phyloP scores from a whole-genome alignment of 1,140 invertebrate species.

The Branchinecta lynchi region DNA sequence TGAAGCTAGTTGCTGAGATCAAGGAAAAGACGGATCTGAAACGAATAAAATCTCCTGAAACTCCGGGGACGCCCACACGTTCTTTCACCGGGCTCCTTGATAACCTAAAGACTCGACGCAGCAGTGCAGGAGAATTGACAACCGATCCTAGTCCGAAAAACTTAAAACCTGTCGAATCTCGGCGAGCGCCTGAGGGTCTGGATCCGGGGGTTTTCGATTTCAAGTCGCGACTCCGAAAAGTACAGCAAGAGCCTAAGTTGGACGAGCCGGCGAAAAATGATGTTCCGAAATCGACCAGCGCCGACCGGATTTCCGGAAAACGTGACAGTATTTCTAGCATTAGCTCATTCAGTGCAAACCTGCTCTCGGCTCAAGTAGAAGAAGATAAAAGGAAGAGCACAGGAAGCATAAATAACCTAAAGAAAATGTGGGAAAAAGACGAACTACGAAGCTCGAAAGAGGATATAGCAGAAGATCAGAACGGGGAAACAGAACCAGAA shows the following conservation, averaged over 20 bases:
- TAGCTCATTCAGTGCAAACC: neutral
- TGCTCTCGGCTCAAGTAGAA: slow-evolving; percentile 31
- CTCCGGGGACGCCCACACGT: neutral
- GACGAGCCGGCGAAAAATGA: slow-evolving; percentile 16
- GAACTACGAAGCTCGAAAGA: slow-evolving; percentile 27
- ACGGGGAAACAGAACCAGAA: slow-evolving; percentile 24
- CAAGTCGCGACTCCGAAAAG: slow-evolving; percentile 65
- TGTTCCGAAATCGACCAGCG: slow-evolving; percentile 16
- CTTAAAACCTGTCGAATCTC: slow-evolving; percentile 11
- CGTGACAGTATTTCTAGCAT: neutral
- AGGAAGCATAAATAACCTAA: slow-evolving; percentile 78
- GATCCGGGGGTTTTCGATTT: slow-evolving; percentile 40
- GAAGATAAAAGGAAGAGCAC: slow-evolving; percentile 79
- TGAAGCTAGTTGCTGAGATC: slow-evolving; percentile 62
- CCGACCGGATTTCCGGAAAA: slow-evolving; percentile 9
- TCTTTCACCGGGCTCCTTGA: neutral
- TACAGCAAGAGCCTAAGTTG: slow-evolving; percentile 35
- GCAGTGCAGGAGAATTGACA: neutral
- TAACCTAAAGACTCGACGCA: slow-evolving; percentile 2
- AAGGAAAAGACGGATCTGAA: slow-evolving; percentile 48
- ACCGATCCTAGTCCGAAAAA: neutral
- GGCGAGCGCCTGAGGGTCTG: neutral
- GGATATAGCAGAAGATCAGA: slow-evolving; percentile 21
- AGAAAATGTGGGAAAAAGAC: slow-evolving; percentile 70
- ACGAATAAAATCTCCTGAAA: neutral